Evolutionary conservation across 2,797 vertebrate genomes (phyloP).

Genomic region (Brotula barbata): DNA sequence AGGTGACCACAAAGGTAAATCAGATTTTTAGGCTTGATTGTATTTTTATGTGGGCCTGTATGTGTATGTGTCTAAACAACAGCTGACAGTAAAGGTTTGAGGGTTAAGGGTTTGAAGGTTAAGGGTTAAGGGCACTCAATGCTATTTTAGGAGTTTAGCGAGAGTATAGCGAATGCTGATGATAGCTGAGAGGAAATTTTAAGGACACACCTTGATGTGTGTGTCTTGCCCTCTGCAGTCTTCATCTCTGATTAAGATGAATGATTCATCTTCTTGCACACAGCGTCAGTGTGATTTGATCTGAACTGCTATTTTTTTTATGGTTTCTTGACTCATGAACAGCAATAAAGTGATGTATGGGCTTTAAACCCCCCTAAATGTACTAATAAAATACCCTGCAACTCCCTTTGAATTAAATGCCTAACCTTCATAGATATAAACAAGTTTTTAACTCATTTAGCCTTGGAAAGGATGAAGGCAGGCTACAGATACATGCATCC

Average conservation of each 20-base stretch:
- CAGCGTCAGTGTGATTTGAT: constrained; percentile 2
- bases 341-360: background rate
- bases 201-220: no score
- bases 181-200: no score
- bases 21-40: constrained; percentile 4
- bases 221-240: constrained; percentile 6
- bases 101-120: background rate
- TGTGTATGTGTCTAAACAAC: background rate
- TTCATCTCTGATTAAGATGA: constrained; percentile 14
- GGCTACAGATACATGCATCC: background rate
- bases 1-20: constrained; percentile 40
- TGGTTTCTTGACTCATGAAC: background rate
- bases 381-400: no score
- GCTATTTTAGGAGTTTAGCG: constrained; percentile 16
- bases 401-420: no score
- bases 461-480: background rate
- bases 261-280: background rate
- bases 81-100: background rate
- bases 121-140: constrained; percentile 5
- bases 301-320: background rate
- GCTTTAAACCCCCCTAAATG: no score
- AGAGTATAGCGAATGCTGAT: no score
- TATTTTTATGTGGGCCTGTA: background rate
- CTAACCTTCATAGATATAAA: constrained; percentile 1
- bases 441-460: constrained; percentile 16